These are phyloP conservation scores for Ovis canadensis DNA, from an alignment of 2,113 vertebrate genomes.

Conservation along the genomic window DNA sequence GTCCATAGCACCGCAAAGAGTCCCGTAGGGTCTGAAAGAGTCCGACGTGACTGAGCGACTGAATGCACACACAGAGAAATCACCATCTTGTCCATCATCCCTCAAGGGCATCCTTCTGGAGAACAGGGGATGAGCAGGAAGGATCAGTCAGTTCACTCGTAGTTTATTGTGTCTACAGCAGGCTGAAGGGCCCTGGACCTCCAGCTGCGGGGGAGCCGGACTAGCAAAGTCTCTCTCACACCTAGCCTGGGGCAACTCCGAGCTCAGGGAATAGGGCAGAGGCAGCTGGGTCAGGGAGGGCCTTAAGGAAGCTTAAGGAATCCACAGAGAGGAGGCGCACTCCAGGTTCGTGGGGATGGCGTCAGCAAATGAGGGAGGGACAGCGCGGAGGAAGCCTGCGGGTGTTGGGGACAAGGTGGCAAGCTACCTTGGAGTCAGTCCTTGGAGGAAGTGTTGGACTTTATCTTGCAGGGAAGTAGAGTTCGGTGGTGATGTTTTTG, in stretches of 20 bases:
- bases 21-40: background rate
- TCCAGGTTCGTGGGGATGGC: background rate
- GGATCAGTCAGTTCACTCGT: background rate
- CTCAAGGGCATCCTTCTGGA: background rate
- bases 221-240: background rate
- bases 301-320: background rate
- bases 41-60: background rate
- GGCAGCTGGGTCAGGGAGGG: background rate
- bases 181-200: background rate
- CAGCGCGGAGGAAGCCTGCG: background rate
- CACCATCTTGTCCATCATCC: background rate
- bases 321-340: background rate
- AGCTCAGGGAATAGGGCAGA: background rate
- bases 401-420: background rate
- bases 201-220: background rate
- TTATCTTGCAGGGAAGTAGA: constrained; percentile 8
- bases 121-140: background rate
- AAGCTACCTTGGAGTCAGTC: background rate
- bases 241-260: background rate
- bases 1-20: background rate
- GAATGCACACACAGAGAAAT: background rate
- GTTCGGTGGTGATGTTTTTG: constrained; percentile 2
- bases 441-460: background rate
- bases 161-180: background rate
- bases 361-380: background rate